These are phyloP conservation scores for Selenia dentaria DNA, from an alignment of 2,888 invertebrate genomes.

Conservation along the genomic window DNA sequence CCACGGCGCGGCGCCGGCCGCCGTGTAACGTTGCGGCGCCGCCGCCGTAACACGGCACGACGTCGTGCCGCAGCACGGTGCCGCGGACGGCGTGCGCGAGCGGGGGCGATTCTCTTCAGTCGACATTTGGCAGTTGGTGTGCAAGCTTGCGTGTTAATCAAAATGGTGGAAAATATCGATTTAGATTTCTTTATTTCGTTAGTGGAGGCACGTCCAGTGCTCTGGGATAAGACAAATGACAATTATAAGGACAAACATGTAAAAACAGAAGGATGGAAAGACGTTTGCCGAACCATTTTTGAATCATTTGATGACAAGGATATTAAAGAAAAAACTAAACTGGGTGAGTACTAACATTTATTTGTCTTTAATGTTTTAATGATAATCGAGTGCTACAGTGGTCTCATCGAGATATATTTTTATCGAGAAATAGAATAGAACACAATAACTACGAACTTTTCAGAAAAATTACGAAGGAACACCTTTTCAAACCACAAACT, in stretches of 20 bases:
- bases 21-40: slow-evolving; percentile 8
- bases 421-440: slow-evolving; percentile 1
- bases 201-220: slow-evolving; percentile 23
- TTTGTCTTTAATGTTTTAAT: slow-evolving; percentile 16
- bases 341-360: slow-evolving; percentile 5
- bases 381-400: slow-evolving; percentile 1
- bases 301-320: slow-evolving; percentile 15
- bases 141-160: slow-evolving; percentile 3
- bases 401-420: background rate
- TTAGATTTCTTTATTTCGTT: slow-evolving; percentile 17
- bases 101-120: slow-evolving; percentile 4
- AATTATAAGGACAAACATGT: slow-evolving; percentile 20
- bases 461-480: no score
- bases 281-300: slow-evolving; percentile 17
- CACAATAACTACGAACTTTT: slow-evolving; percentile 1
- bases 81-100: slow-evolving; percentile 6
- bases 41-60: slow-evolving; percentile 11
- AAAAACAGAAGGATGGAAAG: slow-evolving; percentile 20
- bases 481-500: no score
- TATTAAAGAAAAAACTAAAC: slow-evolving; percentile 18
- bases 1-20: slow-evolving; percentile 5
- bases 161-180: slow-evolving; percentile 19
- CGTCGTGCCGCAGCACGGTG: slow-evolving; percentile 8
- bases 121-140: slow-evolving; percentile 9
- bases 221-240: slow-evolving; percentile 23